phyloP scores from a whole-genome alignment of 2,888 invertebrate genomes.

The Nineta flava region DNA sequence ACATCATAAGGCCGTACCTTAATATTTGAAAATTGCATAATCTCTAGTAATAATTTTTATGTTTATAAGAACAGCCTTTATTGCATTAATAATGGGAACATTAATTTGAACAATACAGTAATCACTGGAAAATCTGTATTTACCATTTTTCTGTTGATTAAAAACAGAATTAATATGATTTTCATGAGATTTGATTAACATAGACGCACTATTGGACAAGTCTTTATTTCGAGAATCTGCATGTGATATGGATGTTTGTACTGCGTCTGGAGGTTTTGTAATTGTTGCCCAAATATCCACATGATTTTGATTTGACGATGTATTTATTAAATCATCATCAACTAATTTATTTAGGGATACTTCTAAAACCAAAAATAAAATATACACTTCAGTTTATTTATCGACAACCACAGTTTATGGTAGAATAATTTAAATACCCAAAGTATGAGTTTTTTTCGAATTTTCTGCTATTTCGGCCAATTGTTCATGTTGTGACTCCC shows the following conservation, averaged over 20 bases:
- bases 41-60: too few species aligned
- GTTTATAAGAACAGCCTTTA: too few species aligned
- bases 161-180: neutral
- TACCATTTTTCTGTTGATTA: neutral
- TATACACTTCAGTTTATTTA: neutral
- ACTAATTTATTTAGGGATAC: slow-evolving; percentile 20
- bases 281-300: neutral
- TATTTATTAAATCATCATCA: slow-evolving; percentile 14
- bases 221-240: too few species aligned
- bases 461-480: slow-evolving; percentile 43
- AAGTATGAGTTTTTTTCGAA: slow-evolving; percentile 22
- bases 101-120: too few species aligned
- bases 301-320: neutral
- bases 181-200: neutral
- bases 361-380: slow-evolving; percentile 15
- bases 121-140: neutral
- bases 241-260: too few species aligned
- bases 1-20: too few species aligned
- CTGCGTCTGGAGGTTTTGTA: too few species aligned
- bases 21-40: too few species aligned
- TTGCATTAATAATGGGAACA: too few species aligned
- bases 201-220: too few species aligned
- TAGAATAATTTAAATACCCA: slow-evolving; percentile 16
- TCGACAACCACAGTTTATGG: neutral
- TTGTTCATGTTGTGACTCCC: slow-evolving; percentile 59